These are phyloP conservation scores for Drosophila subsilvestris DNA, from an alignment of 2,888 invertebrate species.

Conservation along the genomic window DNA sequence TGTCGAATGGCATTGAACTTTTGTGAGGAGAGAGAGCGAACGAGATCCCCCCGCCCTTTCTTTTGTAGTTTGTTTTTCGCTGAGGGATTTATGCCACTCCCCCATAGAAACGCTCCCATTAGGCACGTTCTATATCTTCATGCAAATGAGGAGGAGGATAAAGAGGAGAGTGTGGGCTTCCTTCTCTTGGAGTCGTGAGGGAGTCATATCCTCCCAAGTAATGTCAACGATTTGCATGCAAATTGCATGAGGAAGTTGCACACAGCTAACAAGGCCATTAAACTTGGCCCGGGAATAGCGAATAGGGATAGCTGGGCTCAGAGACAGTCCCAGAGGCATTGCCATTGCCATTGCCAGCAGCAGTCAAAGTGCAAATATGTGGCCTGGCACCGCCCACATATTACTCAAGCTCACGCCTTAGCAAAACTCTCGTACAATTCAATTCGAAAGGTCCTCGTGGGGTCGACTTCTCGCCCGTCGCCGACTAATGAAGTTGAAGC, in stretches of 20 bases:
- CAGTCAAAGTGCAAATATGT: constrained; percentile 79
- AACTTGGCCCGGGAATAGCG: constrained; percentile 47
- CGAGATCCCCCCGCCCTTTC: background rate
- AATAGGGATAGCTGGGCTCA: background rate
- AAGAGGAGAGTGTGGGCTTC: constrained; percentile 52
- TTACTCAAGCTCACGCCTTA: constrained; percentile 74
- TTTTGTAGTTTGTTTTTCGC: background rate
- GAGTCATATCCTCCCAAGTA: constrained; percentile 57
- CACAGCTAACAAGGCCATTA: constrained; percentile 66
- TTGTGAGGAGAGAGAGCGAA: background rate
- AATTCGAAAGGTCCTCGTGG: constrained; percentile 49
- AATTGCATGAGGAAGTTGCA: constrained; percentile 69
- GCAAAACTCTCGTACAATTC: constrained; percentile 33
- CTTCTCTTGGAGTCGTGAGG: constrained; percentile 60
- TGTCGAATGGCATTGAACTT: constrained; percentile 65
- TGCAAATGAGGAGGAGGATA: constrained; percentile 48
- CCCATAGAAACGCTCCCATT: constrained; percentile 16
- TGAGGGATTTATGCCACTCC: constrained; percentile 33
- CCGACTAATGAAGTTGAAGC: constrained; percentile 71
- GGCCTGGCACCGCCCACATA: constrained; percentile 67
- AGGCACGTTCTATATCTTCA: background rate
- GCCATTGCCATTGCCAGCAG: background rate
- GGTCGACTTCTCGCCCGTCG: constrained; percentile 32
- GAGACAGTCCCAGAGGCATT: background rate
- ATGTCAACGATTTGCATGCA: constrained; percentile 75